Evolutionary conservation across 1,140 invertebrate genomes (phyloP).

Genomic region (Trinorchestia longiramus): DNA sequence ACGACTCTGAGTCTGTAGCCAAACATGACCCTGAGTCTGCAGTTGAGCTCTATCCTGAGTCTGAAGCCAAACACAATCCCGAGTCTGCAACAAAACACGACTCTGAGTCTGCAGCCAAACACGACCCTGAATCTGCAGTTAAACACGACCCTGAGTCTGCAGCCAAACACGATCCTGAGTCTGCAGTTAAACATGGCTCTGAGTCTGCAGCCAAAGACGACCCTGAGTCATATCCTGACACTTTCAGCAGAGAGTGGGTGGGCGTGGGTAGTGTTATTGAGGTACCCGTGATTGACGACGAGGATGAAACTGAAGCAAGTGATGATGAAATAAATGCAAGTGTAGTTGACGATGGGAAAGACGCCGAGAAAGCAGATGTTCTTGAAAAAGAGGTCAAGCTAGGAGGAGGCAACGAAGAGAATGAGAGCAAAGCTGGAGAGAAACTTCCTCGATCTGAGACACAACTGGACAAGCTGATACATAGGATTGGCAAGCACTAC

Average conservation of each 20-base stretch:
- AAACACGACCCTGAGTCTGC: no score
- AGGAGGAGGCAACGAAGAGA: not conserved
- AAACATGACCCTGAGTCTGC: no score
- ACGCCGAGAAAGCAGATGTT: not conserved
- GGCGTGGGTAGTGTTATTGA: conserved; percentile 31
- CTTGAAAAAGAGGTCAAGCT: not conserved
- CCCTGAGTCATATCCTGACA: not conserved
- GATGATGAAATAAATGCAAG: not conserved
- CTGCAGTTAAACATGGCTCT: no score
- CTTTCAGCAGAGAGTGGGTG: not conserved
- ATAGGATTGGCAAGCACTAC: not conserved
- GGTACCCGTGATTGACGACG: not conserved
- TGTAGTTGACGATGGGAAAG: not conserved
- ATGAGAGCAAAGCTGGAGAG: not conserved
- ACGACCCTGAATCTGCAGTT: not conserved
- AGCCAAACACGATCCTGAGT: no score
- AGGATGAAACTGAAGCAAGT: not conserved
- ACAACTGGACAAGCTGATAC: not conserved
- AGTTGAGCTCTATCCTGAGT: no score
- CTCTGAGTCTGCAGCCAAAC: not conserved
- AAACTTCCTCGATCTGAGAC: not conserved
- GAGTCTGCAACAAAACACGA: no score
- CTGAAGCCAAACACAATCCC: no score
- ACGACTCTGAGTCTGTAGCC: no score
- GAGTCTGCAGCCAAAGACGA: not conserved